A percentile compares a stretch with the other conserved stretches of the same genome.
These are phyloP conservation scores for Tetramorium simillimum DNA, from an alignment of 1,140 invertebrate species.

Conservation along the genomic window DNA sequence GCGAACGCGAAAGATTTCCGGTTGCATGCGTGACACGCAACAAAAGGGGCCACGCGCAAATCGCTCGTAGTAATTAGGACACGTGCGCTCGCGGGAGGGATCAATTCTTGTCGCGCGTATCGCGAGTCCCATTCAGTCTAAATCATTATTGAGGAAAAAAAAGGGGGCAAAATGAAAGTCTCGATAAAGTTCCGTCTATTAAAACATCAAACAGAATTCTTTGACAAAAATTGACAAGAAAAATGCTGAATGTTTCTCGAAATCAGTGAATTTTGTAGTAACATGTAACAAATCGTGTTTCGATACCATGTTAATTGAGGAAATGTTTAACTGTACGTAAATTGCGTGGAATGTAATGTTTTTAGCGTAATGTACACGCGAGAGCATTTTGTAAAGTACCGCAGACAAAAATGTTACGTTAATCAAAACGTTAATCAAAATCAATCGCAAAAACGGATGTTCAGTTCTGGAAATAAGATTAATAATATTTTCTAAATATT, in stretches of 20 bases:
- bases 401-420: background rate
- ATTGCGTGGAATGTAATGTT: background rate
- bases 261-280: background rate
- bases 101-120: slow-evolving; percentile 1
- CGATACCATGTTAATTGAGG: background rate
- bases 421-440: slow-evolving; percentile 10
- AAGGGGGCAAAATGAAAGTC: background rate
- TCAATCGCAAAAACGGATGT: slow-evolving; percentile 7
- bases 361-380: background rate
- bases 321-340: background rate
- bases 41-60: slow-evolving; percentile 64
- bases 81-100: slow-evolving; percentile 49
- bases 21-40: slow-evolving; percentile 39
- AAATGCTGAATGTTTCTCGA: background rate
- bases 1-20: slow-evolving; percentile 66
- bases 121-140: background rate
- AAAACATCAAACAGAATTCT: background rate
- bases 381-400: background rate
- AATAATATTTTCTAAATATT: slow-evolving; percentile 40
- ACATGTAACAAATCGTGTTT: background rate
- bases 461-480: background rate
- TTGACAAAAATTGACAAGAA: background rate
- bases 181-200: background rate
- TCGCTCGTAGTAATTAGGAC: slow-evolving; percentile 68
- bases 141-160: slow-evolving; percentile 21